phyloP scores from a whole-genome alignment of 2,797 vertebrate genomes.

The Dryobates pubescens region DNA sequence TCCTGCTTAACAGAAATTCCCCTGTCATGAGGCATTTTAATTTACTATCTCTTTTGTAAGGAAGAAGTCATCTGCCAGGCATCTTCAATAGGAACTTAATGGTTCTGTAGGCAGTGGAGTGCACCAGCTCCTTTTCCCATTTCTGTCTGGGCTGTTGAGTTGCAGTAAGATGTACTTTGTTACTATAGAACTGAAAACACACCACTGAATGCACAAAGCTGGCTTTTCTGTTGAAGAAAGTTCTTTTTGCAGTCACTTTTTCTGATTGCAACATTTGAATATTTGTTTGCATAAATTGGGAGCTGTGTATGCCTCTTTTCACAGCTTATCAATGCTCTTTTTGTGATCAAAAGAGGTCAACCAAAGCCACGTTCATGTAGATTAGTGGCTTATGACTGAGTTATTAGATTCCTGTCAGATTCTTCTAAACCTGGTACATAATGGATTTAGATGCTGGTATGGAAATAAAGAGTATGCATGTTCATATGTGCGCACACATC shows the following conservation, averaged over 20 bases:
- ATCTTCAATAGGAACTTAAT: not conserved
- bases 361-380: not conserved
- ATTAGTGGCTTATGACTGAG: not conserved
- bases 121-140: not conserved
- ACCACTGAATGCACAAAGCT: not conserved
- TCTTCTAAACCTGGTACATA: not conserved
- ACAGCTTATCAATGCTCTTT: not conserved
- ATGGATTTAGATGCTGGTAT: not conserved
- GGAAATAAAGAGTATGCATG: not conserved
- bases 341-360: not conserved
- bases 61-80: not conserved
- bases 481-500: not conserved
- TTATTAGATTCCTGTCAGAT: not conserved
- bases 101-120: not conserved
- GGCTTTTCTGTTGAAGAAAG: not conserved
- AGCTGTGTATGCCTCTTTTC: not conserved
- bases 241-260: not conserved
- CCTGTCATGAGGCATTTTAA: not conserved
- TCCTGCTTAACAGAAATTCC: not conserved
- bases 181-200: not conserved
- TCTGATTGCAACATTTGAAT: not conserved
- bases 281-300: constrained; percentile 13
- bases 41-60: not conserved
- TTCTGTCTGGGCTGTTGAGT: not conserved
- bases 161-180: not conserved